These are phyloP conservation scores for Dissostichus mawsoni DNA, from an alignment of 2,113 vertebrate genomes.

Conservation along the genomic window DNA sequence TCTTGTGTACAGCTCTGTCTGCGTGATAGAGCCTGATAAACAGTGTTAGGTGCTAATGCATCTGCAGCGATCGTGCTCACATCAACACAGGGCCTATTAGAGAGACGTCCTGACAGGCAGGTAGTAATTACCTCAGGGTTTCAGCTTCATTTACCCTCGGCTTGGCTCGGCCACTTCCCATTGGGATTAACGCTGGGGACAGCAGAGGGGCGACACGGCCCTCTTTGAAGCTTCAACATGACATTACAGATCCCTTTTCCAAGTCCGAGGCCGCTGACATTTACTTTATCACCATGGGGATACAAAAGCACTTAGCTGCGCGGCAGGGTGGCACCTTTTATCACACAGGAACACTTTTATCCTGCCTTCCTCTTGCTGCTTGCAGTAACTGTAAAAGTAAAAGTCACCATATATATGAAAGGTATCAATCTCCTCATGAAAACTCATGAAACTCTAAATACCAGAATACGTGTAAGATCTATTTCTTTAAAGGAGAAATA, in stretches of 20 bases:
- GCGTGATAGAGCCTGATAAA: conserved; percentile 42
- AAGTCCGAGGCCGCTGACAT: conserved; percentile 61
- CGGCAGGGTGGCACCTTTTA: conserved; percentile 54
- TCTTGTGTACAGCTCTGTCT: conserved; percentile 1
- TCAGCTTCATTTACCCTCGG: conserved; percentile 62
- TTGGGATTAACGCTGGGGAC: conserved; percentile 53
- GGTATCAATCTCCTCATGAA: background rate
- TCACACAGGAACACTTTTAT: conserved; percentile 37
- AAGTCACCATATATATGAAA: conserved; percentile 9
- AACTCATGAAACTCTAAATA: background rate
- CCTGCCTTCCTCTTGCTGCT: conserved; percentile 21
- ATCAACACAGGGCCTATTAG: conserved; percentile 69
- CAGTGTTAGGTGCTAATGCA: conserved; percentile 44
- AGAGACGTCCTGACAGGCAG: conserved; percentile 68
- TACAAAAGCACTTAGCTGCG: conserved; percentile 64
- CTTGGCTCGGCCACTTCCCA: conserved; percentile 33
- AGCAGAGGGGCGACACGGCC: background rate
- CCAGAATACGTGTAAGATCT: background rate
- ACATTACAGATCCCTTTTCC: conserved; percentile 54
- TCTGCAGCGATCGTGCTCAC: conserved; percentile 31
- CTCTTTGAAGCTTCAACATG: conserved; percentile 42
- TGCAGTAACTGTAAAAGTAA: conserved; percentile 32
- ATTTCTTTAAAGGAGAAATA: background rate
- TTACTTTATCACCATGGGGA: conserved; percentile 58
- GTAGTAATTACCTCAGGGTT: conserved; percentile 76